Evolutionary conservation across 2,888 invertebrate species (phyloP).

Genomic region (Desoria tigrina): DNA sequence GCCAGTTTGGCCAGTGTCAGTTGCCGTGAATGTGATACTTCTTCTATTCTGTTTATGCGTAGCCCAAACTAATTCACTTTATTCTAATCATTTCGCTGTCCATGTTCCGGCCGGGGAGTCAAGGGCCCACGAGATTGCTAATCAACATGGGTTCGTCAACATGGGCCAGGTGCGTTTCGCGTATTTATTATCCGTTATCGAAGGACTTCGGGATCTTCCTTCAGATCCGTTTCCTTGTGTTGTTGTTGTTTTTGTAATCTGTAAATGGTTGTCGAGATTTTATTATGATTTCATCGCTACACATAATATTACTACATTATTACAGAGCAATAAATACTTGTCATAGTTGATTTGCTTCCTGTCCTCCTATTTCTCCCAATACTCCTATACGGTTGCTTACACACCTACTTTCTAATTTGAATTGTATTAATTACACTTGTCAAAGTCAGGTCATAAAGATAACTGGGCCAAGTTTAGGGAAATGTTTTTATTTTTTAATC

Average conservation of each 20-base stretch:
- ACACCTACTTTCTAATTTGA: constrained; percentile 22
- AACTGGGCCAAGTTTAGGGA: constrained; percentile 25
- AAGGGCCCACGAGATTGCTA: constrained; percentile 57
- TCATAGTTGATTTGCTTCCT: constrained; percentile 15
- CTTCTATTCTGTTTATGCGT: constrained; percentile 6
- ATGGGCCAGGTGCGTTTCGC: constrained; percentile 58
- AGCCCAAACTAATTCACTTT: constrained; percentile 44
- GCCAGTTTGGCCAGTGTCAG: background rate
- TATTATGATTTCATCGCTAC: background rate
- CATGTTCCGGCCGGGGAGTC: constrained; percentile 58
- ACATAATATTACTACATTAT: background rate
- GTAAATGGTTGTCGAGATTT: background rate
- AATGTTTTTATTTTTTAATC: constrained; percentile 8
- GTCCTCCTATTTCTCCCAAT: constrained; percentile 2
- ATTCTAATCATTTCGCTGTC: constrained; percentile 61
- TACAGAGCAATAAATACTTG: constrained; percentile 2
- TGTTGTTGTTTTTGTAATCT: background rate
- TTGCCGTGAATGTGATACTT: constrained; percentile 22
- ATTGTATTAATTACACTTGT: constrained; percentile 8
- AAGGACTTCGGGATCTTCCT: background rate
- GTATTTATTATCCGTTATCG: too few relatives aligned
- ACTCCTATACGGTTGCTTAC: background rate
- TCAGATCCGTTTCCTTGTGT: background rate
- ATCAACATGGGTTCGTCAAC: constrained; percentile 59
- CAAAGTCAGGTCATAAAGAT: constrained; percentile 13